Evolutionary conservation across 2,797 vertebrate genomes (phyloP).

Genomic region (Dendrocincla fuliginosa): DNA sequence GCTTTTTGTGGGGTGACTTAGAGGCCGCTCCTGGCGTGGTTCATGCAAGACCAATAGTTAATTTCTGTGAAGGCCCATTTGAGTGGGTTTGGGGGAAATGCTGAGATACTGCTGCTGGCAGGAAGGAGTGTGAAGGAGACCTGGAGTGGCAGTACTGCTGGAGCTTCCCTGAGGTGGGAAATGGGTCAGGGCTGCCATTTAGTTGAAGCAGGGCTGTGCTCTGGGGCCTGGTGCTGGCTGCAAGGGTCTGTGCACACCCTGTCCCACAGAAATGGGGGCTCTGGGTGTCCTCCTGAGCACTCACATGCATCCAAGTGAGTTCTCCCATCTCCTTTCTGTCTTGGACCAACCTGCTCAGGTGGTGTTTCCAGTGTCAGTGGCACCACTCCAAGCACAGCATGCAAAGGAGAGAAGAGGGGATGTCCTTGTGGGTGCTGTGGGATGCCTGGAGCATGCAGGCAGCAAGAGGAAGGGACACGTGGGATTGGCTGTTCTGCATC

Average conservation of each 20-base stretch:
- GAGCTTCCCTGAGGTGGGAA: fast-evolving
- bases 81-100: not conserved
- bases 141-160: not conserved
- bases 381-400: not conserved
- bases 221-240: not conserved
- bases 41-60: fast-evolving
- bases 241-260: fast-evolving
- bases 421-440: not conserved
- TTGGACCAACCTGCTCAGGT: not conserved
- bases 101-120: fast-evolving
- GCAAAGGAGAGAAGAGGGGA: not conserved
- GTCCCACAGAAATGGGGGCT: fast-evolving
- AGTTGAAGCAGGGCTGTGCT: not conserved
- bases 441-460: fast-evolving
- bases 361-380: not conserved
- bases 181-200: not conserved
- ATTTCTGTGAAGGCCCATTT: not conserved
- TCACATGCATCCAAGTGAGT: not conserved
- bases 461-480: not conserved
- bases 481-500: fast-evolving
- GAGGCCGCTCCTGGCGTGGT: fast-evolving
- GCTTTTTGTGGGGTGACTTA: not conserved
- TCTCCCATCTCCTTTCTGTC: not conserved
- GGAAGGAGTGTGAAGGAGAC: not conserved
- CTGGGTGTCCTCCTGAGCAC: not conserved